A percentile compares a stretch with the other conserved stretches of the same genome.
phyloP scores from a whole-genome alignment of 2,113 vertebrate genomes.

The Microtus ochrogaster region DNA sequence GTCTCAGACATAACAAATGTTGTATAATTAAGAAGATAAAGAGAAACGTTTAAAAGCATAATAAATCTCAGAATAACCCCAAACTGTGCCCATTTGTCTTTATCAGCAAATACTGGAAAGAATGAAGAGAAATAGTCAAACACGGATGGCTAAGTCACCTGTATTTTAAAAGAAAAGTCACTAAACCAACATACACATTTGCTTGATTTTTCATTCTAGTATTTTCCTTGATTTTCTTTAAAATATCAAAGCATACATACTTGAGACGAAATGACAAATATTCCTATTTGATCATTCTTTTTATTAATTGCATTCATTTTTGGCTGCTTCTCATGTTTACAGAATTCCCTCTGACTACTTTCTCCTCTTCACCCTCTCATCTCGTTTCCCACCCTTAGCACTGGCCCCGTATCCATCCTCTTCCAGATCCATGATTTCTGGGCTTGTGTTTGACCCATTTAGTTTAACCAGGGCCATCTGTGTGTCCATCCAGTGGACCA shows the following conservation, averaged over 20 bases:
- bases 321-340: no score
- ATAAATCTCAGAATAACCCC: slow-evolving; percentile 65
- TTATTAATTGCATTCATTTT: neutral
- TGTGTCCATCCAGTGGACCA: no score
- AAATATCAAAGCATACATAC: neutral
- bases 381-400: neutral
- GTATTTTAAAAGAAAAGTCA: neutral
- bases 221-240: neutral
- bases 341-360: no score
- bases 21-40: slow-evolving; percentile 72
- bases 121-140: slow-evolving; percentile 42
- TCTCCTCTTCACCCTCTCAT: neutral
- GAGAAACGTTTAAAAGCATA: slow-evolving; percentile 58
- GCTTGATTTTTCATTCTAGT: neutral
- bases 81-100: slow-evolving; percentile 63
- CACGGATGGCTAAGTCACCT: neutral
- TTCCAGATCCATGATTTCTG: neutral
- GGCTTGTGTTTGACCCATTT: neutral
- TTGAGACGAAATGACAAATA: neutral
- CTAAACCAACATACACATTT: neutral
- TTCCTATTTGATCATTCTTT: neutral
- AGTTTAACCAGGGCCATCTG: neutral
- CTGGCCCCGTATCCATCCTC: no score
- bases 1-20: slow-evolving; percentile 51
- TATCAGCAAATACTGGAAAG: slow-evolving; percentile 77